Evolutionary conservation across 2,888 invertebrate genomes (phyloP).

Genomic region (Eilema griseolum): DNA sequence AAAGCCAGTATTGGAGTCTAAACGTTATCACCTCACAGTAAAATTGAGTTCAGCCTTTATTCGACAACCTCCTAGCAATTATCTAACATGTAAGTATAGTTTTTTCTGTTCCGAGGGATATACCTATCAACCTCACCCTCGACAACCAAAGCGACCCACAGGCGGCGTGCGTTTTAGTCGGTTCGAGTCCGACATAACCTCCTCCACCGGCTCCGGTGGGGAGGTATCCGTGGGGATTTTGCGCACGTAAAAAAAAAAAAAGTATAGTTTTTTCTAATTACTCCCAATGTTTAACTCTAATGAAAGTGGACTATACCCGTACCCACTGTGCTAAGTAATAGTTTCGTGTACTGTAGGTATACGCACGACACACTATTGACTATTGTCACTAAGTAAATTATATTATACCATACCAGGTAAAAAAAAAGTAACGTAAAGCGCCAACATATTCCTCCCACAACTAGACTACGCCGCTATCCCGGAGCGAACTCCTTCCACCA

Average conservation of each 20-base stretch:
- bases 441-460: neutral
- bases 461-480: no score
- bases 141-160: no score
- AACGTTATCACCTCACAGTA: neutral
- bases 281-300: neutral
- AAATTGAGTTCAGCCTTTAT: neutral
- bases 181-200: no score
- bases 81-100: neutral
- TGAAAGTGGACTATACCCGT: neutral
- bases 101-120: no score
- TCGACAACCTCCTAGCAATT: neutral
- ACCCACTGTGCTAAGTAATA: neutral
- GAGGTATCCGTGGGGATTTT: no score
- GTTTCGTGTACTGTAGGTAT: neutral
- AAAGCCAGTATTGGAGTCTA: neutral
- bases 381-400: neutral
- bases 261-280: no score
- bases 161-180: no score
- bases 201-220: no score
- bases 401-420: neutral
- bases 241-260: no score
- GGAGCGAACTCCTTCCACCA: no score
- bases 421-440: neutral
- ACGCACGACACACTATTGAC: neutral
- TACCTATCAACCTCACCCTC: no score